Base-by-base conservation (phyloP, 2,113 vertebrate genomes). In the Morone chrysops region DNA sequence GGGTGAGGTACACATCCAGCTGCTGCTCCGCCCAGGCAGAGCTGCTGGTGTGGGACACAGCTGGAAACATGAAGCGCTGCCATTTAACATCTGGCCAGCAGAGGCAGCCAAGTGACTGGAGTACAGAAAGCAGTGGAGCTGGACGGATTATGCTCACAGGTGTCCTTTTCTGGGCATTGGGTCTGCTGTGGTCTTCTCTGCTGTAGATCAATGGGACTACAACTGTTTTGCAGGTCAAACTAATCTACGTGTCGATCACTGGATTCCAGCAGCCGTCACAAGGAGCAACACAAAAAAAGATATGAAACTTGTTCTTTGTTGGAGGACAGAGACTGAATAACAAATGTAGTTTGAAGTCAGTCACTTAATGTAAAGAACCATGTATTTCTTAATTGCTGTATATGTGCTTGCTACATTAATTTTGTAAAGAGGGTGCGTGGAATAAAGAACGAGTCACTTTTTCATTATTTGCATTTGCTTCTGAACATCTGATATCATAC, bases 1-100 rank as follows among this genome's bases (percentile, higher is more conserved):
- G 79, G 66, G 78, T 92, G 76, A 76, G 22, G 12, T 96, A 96
- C 82, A 89, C 79, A 0, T 95, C 96, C 43, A 81, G 86, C 89
- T 97, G 95, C 85, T 97, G 89, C 82, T 93, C 81, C 11, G 84
- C 62, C 13, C 80, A 79, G 40, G 96, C 91, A 12, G 91, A 92
- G 79, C 71, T 96, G 72, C 84, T 92, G 75, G 86, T 96, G 43
- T 93, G 85, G 87, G 93, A 95, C 65, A 72, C 56, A 47, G 81
- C 92, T 38, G 90, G 91, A 57, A 92, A 94, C 78, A 80, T 91
- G 75, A 87, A 88, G 75, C 91, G 90, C 38, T 96, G 95, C 85
- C 87, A 71, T 70, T 71, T 95, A 14, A 81, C 69, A 12, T 86
- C 90, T 57, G 90, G 82, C 51, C 92, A 93, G 78, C 90, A 93